Conservation (phyloP, 2,113 vertebrate genomes). For the Toxostoma redivivum region DNA sequence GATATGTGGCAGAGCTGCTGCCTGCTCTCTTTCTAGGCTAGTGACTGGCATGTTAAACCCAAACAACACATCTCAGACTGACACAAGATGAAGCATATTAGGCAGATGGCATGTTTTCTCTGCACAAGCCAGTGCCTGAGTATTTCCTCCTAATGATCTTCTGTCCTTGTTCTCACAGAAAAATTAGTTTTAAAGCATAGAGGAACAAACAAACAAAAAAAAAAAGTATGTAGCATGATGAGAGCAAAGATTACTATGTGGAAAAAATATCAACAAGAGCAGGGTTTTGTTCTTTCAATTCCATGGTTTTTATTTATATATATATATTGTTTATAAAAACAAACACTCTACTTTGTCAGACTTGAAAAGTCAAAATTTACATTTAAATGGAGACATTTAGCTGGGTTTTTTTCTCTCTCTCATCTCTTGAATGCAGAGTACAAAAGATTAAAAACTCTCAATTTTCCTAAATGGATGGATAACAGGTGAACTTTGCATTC, state of each 20-base stretch:
- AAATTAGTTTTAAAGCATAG: slow-evolving; percentile 53
- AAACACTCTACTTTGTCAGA: slow-evolving; percentile 47
- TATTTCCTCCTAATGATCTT: slow-evolving; percentile 31
- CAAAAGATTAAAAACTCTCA: slow-evolving; percentile 49
- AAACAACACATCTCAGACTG: slow-evolving; percentile 28
- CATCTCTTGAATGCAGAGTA: slow-evolving; percentile 15
- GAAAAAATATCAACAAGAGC: slow-evolving; percentile 20
- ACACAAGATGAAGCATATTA: slow-evolving; percentile 52
- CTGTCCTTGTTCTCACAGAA: slow-evolving; percentile 23
- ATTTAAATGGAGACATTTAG: slow-evolving; percentile 65
- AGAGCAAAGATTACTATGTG: slow-evolving; percentile 7
- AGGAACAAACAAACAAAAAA: neutral
- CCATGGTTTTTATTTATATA: neutral
- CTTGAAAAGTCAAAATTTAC: slow-evolving; percentile 66
- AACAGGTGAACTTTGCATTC: slow-evolving; percentile 49
- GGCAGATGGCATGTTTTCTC: slow-evolving; percentile 54
- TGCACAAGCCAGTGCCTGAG: neutral
- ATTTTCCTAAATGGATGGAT: slow-evolving; percentile 49
- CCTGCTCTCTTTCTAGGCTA: neutral
- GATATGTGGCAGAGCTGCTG: neutral
- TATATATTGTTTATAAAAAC: slow-evolving; percentile 35
- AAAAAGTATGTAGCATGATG: neutral
- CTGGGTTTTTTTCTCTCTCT: neutral
- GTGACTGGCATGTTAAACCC: slow-evolving; percentile 35
- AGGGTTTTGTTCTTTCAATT: neutral